Conservation (phyloP, 1,140 invertebrate species). For the Microplitis demolitor region DNA sequence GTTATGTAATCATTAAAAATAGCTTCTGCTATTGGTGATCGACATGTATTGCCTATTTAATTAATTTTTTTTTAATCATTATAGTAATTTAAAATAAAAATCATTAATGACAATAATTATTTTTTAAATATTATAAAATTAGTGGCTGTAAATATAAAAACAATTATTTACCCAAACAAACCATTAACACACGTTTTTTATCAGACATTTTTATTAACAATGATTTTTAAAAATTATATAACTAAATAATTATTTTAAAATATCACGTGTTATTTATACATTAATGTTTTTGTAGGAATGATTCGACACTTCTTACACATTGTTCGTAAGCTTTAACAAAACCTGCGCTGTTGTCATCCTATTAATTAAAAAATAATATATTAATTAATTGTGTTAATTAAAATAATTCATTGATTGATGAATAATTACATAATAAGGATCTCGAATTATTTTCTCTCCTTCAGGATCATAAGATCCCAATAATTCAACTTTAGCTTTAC, state of each 20-base stretch:
- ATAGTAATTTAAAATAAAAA: too few relatives aligned
- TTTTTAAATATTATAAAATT: too few relatives aligned
- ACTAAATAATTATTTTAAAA: not conserved
- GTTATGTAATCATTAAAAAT: constrained; percentile 78
- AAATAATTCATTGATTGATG: not conserved
- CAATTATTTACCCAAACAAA: not conserved
- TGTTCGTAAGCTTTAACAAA: constrained; percentile 76
- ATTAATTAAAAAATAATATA: constrained; percentile 36
- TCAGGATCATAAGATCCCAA: constrained; percentile 81
- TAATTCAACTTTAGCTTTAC: constrained; percentile 74
- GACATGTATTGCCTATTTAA: constrained; percentile 69
- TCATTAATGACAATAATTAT: too few relatives aligned
- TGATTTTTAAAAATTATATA: not conserved
- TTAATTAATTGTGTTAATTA: constrained; percentile 8
- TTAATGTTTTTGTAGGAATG: constrained; percentile 64
- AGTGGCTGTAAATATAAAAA: too few relatives aligned
- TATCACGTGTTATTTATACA: not conserved
- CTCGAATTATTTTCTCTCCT: constrained; percentile 77
- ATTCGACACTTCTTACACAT: constrained; percentile 68
- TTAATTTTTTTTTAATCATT: too few relatives aligned
- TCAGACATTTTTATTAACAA: not conserved
- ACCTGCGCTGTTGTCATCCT: constrained; percentile 67
- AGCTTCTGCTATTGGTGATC: constrained; percentile 93
- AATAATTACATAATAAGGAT: constrained; percentile 81
- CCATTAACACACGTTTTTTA: not conserved